Base-by-base conservation (phyloP, 2,888 invertebrate genomes). In the Phragmatobia fuliginosa region DNA sequence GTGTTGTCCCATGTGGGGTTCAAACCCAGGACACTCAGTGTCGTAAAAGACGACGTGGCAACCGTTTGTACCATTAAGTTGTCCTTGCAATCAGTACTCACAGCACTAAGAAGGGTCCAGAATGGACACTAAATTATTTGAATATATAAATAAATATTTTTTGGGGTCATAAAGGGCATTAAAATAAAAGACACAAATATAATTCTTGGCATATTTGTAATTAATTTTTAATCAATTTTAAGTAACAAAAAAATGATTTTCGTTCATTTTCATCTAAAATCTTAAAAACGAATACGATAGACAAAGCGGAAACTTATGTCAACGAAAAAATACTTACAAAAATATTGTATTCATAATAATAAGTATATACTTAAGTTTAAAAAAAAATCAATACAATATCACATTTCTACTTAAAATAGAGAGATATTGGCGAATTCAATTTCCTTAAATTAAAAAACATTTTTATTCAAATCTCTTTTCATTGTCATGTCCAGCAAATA, bases 341-440 rank as follows among this genome's bases (percentile, higher is more conserved):
- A 94, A 94, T 94, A 94, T 93, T 85, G 77, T 90, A 90, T 92
- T 90, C 86, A 88, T 90, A 93, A 88, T 85, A 90, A 92, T 93
- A 94, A 92, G 93, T 93, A 91, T 94, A 94, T 90, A 92, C 87
- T 91, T 93, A 94, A 90, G 86, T 89, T 82, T 77, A 77, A 91
- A 86, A 92, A 93, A 94, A 92, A 91, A 90, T 93, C 90, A 94
- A 89, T 94, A 94, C 95, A 95, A 95, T 95, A 95, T 95, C 95
- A 95, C 95, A 95, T 94, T 91, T 94, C 95, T 95, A 95, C 94
- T 95, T 93, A 95, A 88, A 94, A 94, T 94, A 94, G 94, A 94
- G 93, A 95, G 94, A 94, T 94, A 94, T 94, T 94, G 94, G 93
- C 92, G 91, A 90, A 88, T 86, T 80, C 73, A 72, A 80, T 71